phyloP scores from a whole-genome alignment of 2,797 vertebrate genomes.

The Xiphophorus birchmanni region DNA sequence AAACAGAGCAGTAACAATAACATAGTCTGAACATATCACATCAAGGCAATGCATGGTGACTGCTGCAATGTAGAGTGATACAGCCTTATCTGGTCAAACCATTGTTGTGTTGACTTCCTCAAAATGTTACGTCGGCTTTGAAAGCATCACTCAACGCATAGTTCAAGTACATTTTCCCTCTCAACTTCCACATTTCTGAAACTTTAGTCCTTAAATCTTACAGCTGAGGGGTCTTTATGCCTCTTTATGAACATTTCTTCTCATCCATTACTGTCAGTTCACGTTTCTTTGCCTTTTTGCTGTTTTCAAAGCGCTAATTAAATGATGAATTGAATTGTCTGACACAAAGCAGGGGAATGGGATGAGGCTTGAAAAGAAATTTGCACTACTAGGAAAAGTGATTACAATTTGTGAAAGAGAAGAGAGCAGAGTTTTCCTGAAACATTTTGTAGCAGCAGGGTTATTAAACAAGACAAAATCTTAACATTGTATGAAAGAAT shows the following conservation, averaged over 20 bases:
- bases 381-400: neutral
- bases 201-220: neutral
- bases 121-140: conserved; percentile 23
- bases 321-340: neutral
- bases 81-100: conserved; percentile 58
- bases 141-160: conserved; percentile 26
- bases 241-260: neutral
- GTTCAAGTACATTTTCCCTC: neutral
- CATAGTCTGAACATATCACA: conserved; percentile 25
- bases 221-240: neutral
- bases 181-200: neutral
- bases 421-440: neutral
- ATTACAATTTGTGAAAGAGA: neutral
- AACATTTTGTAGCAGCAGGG: neutral
- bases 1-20: conserved; percentile 46
- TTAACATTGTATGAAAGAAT: neutral
- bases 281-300: neutral
- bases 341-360: neutral
- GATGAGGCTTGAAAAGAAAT: neutral
- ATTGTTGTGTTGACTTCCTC: conserved; percentile 65
- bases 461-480: neutral
- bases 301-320: neutral
- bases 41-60: conserved; percentile 16
- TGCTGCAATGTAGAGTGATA: conserved; percentile 39
- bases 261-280: neutral